phyloP scores from a whole-genome alignment of 2,888 invertebrate genomes.

The Eudasyphora cyanicolor region DNA sequence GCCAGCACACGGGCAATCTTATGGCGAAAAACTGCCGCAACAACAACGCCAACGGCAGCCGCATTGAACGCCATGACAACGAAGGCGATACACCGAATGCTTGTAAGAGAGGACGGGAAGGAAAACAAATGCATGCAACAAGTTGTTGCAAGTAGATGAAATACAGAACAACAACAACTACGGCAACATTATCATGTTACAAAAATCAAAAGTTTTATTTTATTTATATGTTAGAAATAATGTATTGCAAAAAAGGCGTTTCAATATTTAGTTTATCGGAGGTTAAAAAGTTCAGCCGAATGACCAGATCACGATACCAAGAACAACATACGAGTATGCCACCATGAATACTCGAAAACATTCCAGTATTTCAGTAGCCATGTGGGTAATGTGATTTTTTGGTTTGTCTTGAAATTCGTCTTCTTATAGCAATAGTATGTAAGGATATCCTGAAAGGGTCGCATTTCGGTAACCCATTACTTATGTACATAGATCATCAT shows the following conservation, averaged over 20 bases:
- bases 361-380: no score
- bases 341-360: no score
- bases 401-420: no score
- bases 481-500: no score
- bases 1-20: conserved; percentile 42
- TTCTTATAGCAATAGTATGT: no score
- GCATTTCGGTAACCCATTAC: no score
- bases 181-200: conserved; percentile 46
- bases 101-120: neutral
- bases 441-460: no score
- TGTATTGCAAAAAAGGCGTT: conserved; percentile 49
- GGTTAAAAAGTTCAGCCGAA: neutral
- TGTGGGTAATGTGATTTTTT: no score
- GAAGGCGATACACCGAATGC: neutral
- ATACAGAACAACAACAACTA: neutral
- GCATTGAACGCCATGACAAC: conserved; percentile 16
- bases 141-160: conserved; percentile 46
- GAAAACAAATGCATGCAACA: conserved; percentile 50
- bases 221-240: conserved; percentile 16
- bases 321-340: neutral
- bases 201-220: conserved; percentile 20
- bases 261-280: conserved; percentile 25
- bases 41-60: neutral
- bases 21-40: conserved; percentile 8
- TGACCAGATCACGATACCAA: neutral